Evolutionary conservation across 2,113 vertebrate species (phyloP).

Genomic region (Thunnus thynnus): DNA sequence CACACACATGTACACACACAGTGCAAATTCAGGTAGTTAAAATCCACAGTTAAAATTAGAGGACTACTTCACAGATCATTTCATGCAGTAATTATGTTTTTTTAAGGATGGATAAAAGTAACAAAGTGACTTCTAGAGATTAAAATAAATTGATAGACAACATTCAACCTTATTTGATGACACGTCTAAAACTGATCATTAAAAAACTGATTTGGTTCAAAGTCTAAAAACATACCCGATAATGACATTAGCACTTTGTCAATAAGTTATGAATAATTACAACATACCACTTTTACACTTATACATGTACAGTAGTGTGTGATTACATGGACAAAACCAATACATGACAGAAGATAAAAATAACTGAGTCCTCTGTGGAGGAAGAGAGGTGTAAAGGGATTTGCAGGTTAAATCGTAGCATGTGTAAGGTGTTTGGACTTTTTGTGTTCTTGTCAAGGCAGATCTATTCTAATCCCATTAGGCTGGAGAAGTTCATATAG

Average conservation of each 20-base stretch:
- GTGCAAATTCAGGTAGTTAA: slow-evolving; percentile 61
- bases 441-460: slow-evolving; percentile 23
- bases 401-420: background rate
- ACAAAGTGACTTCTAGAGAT: slow-evolving; percentile 17
- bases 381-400: slow-evolving; percentile 30
- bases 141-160: slow-evolving; percentile 19
- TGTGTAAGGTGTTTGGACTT: background rate
- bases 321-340: slow-evolving; percentile 28
- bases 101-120: slow-evolving; percentile 27
- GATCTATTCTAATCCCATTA: slow-evolving; percentile 18
- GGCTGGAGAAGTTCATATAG: background rate
- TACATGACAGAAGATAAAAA: slow-evolving; percentile 15
- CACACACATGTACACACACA: background rate
- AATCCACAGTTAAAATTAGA: slow-evolving; percentile 55
- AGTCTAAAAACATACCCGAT: slow-evolving; percentile 40
- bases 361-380: slow-evolving; percentile 11
- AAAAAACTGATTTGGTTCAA: slow-evolving; percentile 32
- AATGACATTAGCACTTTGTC: slow-evolving; percentile 16
- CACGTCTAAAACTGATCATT: slow-evolving; percentile 5
- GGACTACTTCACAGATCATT: slow-evolving; percentile 36
- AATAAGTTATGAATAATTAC: slow-evolving; percentile 58
- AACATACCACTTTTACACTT: slow-evolving; percentile 24
- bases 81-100: background rate
- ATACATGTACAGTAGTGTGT: slow-evolving; percentile 15
- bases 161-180: slow-evolving; percentile 32